These are phyloP conservation scores for Muscicapa striata DNA, from an alignment of 2,797 vertebrate genomes.

Conservation along the genomic window DNA sequence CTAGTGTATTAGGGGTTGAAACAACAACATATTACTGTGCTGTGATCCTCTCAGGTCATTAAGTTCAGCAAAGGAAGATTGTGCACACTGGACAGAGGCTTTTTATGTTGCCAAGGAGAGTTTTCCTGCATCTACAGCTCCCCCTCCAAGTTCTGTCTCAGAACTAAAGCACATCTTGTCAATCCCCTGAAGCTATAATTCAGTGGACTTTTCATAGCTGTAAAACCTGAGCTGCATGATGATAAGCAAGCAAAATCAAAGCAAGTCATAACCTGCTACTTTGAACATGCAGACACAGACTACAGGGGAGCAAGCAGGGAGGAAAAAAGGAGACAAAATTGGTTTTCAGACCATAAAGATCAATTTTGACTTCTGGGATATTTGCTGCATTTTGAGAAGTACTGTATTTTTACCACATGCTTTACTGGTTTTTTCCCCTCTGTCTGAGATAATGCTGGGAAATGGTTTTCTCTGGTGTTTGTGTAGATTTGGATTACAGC, in stretches of 20 bases:
- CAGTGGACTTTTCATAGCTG: constrained; percentile 17
- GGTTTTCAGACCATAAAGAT: neutral
- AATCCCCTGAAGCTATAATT: constrained; percentile 26
- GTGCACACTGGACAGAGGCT: neutral
- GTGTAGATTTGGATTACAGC: neutral
- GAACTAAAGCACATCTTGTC: constrained; percentile 18
- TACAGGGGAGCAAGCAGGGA: neutral
- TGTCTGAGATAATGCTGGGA: neutral
- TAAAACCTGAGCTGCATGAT: constrained; percentile 44
- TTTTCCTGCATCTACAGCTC: neutral
- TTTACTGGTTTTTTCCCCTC: neutral
- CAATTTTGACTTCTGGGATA: neutral
- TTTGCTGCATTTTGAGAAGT: neutral
- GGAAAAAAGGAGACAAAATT: neutral
- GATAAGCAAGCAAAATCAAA: constrained; percentile 42
- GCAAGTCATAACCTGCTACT: neutral
- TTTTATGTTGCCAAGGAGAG: neutral
- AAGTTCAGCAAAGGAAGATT: neutral
- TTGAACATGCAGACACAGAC: neutral
- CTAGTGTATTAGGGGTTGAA: neutral
- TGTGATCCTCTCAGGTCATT: neutral
- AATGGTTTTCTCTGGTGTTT: neutral
- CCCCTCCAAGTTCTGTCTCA: neutral
- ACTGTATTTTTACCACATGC: neutral
- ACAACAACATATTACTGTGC: neutral